A percentile compares a stretch with the other conserved stretches of the same genome.
Evolutionary conservation across 1,140 invertebrate genomes (phyloP).

Genomic region (Drosophila repletoides): DNA sequence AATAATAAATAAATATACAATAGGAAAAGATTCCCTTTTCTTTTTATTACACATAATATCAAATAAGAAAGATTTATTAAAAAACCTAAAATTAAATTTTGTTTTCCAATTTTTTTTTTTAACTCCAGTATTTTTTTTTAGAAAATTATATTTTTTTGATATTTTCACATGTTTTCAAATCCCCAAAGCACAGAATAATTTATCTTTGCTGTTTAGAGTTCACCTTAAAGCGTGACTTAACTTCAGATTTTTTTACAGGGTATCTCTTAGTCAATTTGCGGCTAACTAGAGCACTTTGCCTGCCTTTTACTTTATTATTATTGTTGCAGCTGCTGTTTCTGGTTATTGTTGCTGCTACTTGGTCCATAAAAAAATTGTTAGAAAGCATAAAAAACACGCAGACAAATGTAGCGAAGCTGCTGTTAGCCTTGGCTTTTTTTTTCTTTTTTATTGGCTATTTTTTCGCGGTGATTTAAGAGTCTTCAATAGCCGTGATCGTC

Average conservation of each 20-base stretch:
- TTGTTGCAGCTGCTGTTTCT: not conserved
- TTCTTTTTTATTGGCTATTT: conserved; percentile 5
- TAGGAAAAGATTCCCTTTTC: too few relatives aligned
- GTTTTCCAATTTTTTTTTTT: too few relatives aligned
- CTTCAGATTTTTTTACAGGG: not conserved
- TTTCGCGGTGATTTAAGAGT: not conserved
- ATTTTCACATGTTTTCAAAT: too few relatives aligned
- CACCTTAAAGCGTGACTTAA: too few relatives aligned
- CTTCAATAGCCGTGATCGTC: conserved; percentile 87
- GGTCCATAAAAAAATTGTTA: not conserved
- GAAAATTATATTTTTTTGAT: too few relatives aligned
- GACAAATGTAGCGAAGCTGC: conserved; percentile 4
- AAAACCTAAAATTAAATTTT: too few relatives aligned
- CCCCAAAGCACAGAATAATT: too few relatives aligned
- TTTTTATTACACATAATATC: too few relatives aligned
- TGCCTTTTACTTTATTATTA: not conserved
- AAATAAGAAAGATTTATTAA: too few relatives aligned
- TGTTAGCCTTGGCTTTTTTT: not conserved
- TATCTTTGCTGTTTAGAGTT: too few relatives aligned
- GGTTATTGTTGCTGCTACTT: not conserved
- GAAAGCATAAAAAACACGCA: not conserved
- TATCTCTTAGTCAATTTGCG: not conserved
- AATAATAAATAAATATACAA: too few relatives aligned
- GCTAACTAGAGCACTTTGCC: not conserved
- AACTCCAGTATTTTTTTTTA: too few relatives aligned